Percentiles rank a stretch among this genome's conserved stretches.
These are phyloP conservation scores for Thinocorus orbignyianus DNA, from an alignment of 2,113 vertebrate species.

Conservation along the genomic window DNA sequence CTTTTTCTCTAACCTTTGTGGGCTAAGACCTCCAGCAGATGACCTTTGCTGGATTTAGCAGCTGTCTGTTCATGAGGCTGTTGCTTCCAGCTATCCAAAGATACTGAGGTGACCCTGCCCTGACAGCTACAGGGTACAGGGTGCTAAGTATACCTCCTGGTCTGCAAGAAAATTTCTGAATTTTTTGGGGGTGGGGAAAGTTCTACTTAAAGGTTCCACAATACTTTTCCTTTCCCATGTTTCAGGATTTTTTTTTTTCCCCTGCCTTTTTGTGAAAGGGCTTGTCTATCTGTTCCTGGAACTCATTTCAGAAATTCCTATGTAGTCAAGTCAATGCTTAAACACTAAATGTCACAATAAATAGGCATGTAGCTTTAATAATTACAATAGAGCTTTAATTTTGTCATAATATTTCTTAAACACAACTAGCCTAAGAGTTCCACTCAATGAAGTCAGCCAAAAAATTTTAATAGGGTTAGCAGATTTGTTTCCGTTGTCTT, in stretches of 20 bases:
- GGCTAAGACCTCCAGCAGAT: not conserved
- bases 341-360: not conserved
- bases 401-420: not conserved
- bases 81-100: not conserved
- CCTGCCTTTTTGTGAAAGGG: not conserved
- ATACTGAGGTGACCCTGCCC: not conserved
- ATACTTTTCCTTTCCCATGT: not conserved
- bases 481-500: not conserved
- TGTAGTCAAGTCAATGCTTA: not conserved
- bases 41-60: not conserved
- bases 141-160: not conserved
- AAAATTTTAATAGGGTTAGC: not conserved
- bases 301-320: not conserved
- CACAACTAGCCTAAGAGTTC: not conserved
- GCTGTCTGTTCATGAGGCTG: no score
- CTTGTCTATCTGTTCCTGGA: not conserved
- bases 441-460: not conserved
- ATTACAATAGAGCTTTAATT: not conserved
- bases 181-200: not conserved
- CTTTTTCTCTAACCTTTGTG: not conserved
- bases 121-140: not conserved
- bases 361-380: not conserved
- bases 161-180: not conserved
- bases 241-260: not conserved
- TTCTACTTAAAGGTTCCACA: not conserved